Conservation (phyloP, 1,140 invertebrate genomes). For the Atopsyche davidsoni region DNA sequence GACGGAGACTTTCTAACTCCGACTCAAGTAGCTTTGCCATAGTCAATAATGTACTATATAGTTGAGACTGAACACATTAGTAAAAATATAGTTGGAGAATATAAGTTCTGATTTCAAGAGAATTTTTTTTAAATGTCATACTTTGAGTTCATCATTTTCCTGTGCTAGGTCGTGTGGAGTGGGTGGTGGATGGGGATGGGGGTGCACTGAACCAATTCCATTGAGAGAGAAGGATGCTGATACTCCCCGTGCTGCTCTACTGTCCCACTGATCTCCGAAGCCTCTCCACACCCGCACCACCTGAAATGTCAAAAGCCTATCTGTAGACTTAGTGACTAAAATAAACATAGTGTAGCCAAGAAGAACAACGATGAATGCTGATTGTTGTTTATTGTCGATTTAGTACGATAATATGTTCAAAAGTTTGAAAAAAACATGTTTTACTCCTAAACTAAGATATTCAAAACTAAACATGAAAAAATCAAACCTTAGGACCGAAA, state of each 20-base stretch:
- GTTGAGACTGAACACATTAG: too few species aligned
- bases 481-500: slow-evolving; percentile 79
- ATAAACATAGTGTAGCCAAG: slow-evolving; percentile 1
- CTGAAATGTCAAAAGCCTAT: slow-evolving; percentile 37
- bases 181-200: slow-evolving; percentile 49
- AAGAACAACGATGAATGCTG: too few species aligned
- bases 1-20: too few species aligned
- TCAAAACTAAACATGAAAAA: too few species aligned
- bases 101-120: too few species aligned
- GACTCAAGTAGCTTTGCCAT: too few species aligned
- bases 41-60: too few species aligned
- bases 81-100: too few species aligned
- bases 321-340: neutral
- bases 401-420: too few species aligned
- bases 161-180: slow-evolving; percentile 79
- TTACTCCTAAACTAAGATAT: too few species aligned
- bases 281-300: slow-evolving; percentile 72
- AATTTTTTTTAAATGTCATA: slow-evolving; percentile 33
- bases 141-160: slow-evolving; percentile 87
- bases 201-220: slow-evolving; percentile 64
- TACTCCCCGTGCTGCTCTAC: slow-evolving; percentile 69
- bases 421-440: too few species aligned
- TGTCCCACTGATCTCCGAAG: slow-evolving; percentile 82
- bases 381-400: too few species aligned
- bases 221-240: slow-evolving; percentile 80